These are phyloP conservation scores for Proteles cristata DNA, from an alignment of 2,113 vertebrate species.

Conservation along the genomic window DNA sequence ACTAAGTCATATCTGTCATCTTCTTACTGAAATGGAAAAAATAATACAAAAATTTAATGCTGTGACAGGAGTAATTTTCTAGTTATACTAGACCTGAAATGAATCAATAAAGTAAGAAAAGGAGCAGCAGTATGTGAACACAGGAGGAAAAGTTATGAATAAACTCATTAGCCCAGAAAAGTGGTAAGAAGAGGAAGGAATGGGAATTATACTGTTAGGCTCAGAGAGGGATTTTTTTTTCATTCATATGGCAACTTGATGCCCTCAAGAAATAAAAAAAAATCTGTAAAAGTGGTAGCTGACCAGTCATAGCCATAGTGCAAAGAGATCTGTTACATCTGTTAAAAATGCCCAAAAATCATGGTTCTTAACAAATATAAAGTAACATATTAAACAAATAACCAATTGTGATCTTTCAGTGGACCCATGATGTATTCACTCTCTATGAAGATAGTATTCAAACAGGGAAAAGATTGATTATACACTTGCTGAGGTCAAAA, in stretches of 20 bases:
- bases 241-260: background rate
- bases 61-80: conserved; percentile 72
- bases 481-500: background rate
- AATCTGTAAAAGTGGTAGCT: conserved; percentile 33
- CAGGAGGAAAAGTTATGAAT: conserved; percentile 59
- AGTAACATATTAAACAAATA: conserved; percentile 49
- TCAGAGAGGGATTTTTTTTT: background rate
- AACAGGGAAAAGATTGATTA: background rate
- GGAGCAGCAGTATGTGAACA: conserved; percentile 16
- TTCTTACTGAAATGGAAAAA: conserved; percentile 77
- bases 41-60: conserved; percentile 70
- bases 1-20: conserved; percentile 60
- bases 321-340: background rate
- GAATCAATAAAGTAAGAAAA: conserved; percentile 76
- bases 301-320: background rate
- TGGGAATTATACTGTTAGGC: background rate
- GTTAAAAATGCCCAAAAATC: conserved; percentile 41
- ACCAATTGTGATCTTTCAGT: background rate
- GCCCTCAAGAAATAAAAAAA: conserved; percentile 58
- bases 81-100: conserved; percentile 73
- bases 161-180: conserved; percentile 70
- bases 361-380: conserved; percentile 48
- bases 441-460: background rate
- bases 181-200: background rate
- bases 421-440: background rate